phyloP scores from a whole-genome alignment of 2,797 vertebrate species.

The Periparus ater region DNA sequence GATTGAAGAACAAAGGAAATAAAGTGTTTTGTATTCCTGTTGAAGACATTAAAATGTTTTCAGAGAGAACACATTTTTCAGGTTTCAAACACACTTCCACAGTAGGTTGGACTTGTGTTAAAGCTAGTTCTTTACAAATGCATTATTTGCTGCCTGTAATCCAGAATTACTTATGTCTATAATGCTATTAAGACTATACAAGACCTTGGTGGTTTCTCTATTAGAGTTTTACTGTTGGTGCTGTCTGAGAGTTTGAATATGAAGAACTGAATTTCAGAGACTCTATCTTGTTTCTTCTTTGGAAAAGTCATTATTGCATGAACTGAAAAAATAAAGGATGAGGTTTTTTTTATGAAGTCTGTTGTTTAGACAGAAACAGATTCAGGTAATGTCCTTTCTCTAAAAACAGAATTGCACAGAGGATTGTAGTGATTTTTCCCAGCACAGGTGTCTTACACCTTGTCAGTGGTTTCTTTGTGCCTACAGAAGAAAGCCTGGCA shows the following conservation, averaged over 20 bases:
- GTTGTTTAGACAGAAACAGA: neutral
- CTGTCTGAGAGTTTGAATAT: neutral
- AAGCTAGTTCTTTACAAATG: neutral
- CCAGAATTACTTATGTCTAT: neutral
- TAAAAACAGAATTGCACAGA: neutral
- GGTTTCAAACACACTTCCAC: neutral
- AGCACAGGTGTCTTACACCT: neutral
- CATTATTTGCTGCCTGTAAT: neutral
- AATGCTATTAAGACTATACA: neutral
- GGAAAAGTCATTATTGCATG: neutral
- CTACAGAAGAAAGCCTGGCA: neutral
- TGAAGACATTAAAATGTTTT: neutral
- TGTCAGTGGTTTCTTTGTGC: neutral
- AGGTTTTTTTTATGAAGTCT: neutral
- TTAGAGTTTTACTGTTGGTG: neutral
- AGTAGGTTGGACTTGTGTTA: neutral
- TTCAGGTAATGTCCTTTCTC: neutral
- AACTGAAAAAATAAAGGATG: neutral
- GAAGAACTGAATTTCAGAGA: neutral
- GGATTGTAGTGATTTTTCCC: neutral
- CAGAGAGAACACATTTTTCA: neutral
- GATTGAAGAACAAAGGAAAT: neutral
- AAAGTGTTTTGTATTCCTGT: neutral
- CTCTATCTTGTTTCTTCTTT: neutral
- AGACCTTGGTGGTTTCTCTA: neutral